Evolutionary conservation across 2,888 invertebrate genomes (phyloP), one percentile per base, ranked within the genome.

Genomic region (Ommatoiulus sabulosus): DNA sequence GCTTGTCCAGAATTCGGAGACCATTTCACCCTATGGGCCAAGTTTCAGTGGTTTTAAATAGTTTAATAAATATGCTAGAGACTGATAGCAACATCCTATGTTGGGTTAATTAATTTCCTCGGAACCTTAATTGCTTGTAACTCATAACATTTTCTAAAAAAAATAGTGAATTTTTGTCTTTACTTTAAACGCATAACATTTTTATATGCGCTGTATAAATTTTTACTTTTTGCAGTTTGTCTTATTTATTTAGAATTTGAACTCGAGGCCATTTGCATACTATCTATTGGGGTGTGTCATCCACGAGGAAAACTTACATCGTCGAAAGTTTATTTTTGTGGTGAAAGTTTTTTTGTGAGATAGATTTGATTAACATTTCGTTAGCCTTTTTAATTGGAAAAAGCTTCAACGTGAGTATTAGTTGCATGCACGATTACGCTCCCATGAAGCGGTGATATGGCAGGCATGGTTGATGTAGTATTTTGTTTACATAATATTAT

Each of bases 311-410:
- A 52, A 52, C 12, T 52, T 52, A 12, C 52, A 52, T 12, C 52
- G 12, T 52, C 52, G 52, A 52, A 52, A 12, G 52, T 52, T 52
- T 52, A 52, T 52, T 52, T 52, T 57, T 57, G 46, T n/a, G 57
- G 2, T 57, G 17, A 46, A 46, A 46, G 46, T 8, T 46, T 46
- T 46, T 46, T 46, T 46, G 4, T 8, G 46, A 7, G 57, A 57
- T 57, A n/a, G 57, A 57, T 57, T 57, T 57, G n/a, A 57, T 57
- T 57, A 57, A 57, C 57, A 57, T 57, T 17, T 57, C 57, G n/a
- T 57, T 57, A n/a, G n/a, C 17, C 46, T 46, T 57, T 57, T 57
- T 57, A 15, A 57, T 15, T 17, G 5, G n/a, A 57, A 57, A 57
- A 57, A 17, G 17, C n/a, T n/a, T 57, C 57, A 57, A 57, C 6